Evolutionary conservation across 2,888 invertebrate genomes (phyloP), one percentile per base, ranked within the genome.

Genomic region (Lithophane semibrunnea): DNA sequence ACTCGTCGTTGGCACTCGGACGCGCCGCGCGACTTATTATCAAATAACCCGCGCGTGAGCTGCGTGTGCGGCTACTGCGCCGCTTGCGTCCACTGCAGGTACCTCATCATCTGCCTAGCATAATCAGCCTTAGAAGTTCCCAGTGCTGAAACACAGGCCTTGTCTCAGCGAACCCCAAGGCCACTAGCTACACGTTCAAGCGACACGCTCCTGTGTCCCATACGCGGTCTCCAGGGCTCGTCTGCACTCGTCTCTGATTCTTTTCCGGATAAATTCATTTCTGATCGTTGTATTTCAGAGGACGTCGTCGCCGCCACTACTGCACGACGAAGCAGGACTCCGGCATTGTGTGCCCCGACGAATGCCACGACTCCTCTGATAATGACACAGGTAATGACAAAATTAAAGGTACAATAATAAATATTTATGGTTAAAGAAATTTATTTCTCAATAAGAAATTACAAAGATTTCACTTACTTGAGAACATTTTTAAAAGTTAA

Each of bases 261-360:
- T 9, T 44, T 49, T 18, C 16, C 49, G 49, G 49, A 49, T 49
- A 16, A 4, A 49, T 49, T 49, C 16, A 49, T 49, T 49, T 49
- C 49, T 49, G 49, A 49, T 49, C 7, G 7, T 61, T 47, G n/a
- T 56, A 21, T 67, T 37, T 16, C 92, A 96, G 96, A 71, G 95
- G 96, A 0, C 92, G 94, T 2, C 90, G 94, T 16, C 92, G 94
- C 56, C 91, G 92, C 74, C 92, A 91, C 73, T 86, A 86, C 3
- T 95, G 96, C 80, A 93, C 96, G 0, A 93, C 93, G 49, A 97
- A 97, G 78, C 97, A 97, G 80, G 97, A 97, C 87, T 97, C 97
- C 0, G 97, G 97, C 3, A 95, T 97, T 69, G 94, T 93, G 16
- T 96, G 96, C 84, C 94, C 95, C 0, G 96, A 95, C 13, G 96